Conservation (phyloP, 2,888 invertebrate species). For the Palloptera scutellata region DNA sequence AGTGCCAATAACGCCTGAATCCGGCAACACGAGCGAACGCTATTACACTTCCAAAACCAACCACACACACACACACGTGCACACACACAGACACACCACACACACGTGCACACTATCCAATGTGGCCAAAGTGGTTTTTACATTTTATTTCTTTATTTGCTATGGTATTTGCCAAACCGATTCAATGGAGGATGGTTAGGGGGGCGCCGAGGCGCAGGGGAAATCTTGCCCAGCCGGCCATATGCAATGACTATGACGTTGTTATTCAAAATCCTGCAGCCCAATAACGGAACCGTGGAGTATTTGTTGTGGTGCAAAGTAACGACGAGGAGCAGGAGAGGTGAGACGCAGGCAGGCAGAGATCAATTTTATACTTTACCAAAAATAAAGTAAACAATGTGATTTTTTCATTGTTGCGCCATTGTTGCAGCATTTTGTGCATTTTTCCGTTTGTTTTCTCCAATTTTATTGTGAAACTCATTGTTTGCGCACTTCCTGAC, state of each 20-base stretch:
- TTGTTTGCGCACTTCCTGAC: slow-evolving; percentile 17
- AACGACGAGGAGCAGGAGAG: not conserved
- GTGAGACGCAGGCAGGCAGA: not conserved
- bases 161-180: not conserved
- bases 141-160: not conserved
- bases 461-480: not conserved
- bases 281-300: too few relatives aligned
- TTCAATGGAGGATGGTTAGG: too few relatives aligned
- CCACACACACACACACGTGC: not conserved
- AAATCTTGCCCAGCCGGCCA: too few relatives aligned
- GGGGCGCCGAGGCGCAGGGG: not conserved
- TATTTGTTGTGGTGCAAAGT: not conserved
- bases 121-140: not conserved
- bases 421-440: not conserved
- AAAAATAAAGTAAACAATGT: slow-evolving; percentile 15
- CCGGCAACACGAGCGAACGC: not conserved
- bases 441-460: not conserved
- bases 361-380: slow-evolving; percentile 16
- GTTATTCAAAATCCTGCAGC: too few relatives aligned
- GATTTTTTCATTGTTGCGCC: not conserved
- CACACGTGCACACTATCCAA: not conserved
- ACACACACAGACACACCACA: slow-evolving; percentile 16
- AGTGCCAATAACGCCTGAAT: slow-evolving; percentile 21
- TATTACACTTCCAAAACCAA: too few relatives aligned
- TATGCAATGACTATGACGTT: too few relatives aligned